phyloP scores from a whole-genome alignment of 2,797 vertebrate species.

The Balearica regulorum region DNA sequence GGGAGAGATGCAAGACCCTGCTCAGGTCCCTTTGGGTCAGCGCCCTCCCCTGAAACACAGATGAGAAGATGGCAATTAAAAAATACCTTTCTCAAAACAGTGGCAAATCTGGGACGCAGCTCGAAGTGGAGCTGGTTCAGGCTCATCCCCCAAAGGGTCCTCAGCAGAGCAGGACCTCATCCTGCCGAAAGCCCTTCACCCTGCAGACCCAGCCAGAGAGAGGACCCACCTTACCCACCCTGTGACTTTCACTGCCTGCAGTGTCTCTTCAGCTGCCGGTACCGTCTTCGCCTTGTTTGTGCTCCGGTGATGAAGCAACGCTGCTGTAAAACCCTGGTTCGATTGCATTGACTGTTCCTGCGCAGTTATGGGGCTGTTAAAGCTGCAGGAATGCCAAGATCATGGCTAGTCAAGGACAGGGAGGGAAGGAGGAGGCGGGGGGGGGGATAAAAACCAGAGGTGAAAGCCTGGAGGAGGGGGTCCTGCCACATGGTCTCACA shows the following conservation, averaged over 20 bases:
- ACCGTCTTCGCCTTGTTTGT: accelerated
- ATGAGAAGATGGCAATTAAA: not conserved
- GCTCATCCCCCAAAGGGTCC: not conserved
- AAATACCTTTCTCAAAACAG: not conserved
- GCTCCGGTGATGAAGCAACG: accelerated
- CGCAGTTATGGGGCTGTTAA: not conserved
- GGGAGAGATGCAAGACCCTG: not conserved
- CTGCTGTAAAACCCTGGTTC: not conserved
- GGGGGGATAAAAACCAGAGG: not conserved
- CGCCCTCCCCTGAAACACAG: not conserved
- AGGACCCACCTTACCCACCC: not conserved
- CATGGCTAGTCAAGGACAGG: not conserved
- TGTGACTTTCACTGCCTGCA: not conserved
- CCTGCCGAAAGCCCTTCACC: not conserved
- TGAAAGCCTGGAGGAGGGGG: not conserved
- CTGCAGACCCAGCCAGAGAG: not conserved
- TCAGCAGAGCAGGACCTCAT: not conserved
- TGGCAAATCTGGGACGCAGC: accelerated
- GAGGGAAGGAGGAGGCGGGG: not conserved
- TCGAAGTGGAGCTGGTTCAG: not conserved
- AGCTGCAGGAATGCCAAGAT: not conserved
- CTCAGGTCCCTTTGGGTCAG: not conserved
- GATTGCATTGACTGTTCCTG: not conserved
- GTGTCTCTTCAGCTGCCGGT: accelerated
- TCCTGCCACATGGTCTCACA: accelerated